Base-by-base conservation (phyloP, 23 tunicate species). In the Corella eumyota region DNA sequence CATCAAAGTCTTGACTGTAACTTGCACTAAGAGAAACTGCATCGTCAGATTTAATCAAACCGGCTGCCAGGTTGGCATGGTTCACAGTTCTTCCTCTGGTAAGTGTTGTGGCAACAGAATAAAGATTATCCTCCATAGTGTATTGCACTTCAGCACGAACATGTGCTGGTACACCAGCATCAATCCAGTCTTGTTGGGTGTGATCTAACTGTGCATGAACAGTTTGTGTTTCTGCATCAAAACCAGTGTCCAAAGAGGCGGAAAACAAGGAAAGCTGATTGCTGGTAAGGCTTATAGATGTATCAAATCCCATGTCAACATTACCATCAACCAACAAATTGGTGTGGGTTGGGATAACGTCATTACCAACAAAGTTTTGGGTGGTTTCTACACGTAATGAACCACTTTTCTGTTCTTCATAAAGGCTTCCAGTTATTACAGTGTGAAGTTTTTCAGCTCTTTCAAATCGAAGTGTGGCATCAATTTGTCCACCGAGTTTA, bases 351-450 rank as follows among this genome's bases (percentile, higher is more conserved):
- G 69, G 69, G 22, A 72, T 61, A 1, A 48, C 61, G 7, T 61
- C 78, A 26, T 28, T 34, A 24, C 50, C 68, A 13, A 70, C 58
- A 34, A 72, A 61, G 19, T 50, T 35, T 72, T 72, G 78, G 17
- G 19, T 36, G 66, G 58, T 70, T 4, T 38, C 30, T 22, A 58
- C 40, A 1, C 35, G 21, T 6, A 58, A 44, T 5, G 76, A 58
- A 40, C 44, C 73, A 32, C 59, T 2, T 28, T 17, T 7, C 7
- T 48, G 11, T 49, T 66, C 58, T 24, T 6, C 11, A 44, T 66
- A 49, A 29, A 25, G 50, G 2, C 20, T 30, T 4, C 59, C 57
- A 7, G 58, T 48, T 1, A 50, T 49, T 31, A 44, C 31, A 23
- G 71, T 49, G 6, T 45, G 36, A 4, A 66, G 58, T 66, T 66